Evolutionary conservation across 2,797 vertebrate species (phyloP).

Genomic region (Falco cherrug): DNA sequence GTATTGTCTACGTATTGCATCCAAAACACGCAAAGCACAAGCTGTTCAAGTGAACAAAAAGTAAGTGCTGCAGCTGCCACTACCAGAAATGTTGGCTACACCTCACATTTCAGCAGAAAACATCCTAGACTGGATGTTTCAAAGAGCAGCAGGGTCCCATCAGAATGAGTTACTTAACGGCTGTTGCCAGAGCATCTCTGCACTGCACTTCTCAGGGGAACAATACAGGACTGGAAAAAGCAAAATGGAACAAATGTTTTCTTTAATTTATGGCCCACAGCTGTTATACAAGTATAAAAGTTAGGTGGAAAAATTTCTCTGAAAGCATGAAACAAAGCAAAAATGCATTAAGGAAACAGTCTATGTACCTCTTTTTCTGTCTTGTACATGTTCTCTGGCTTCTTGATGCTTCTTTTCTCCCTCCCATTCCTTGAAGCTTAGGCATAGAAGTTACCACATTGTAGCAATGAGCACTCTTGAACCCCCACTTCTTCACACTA

Average conservation of each 20-base stretch:
- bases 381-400: not conserved
- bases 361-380: not conserved
- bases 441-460: not conserved
- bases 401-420: not conserved
- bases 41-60: not conserved
- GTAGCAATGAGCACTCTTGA: not conserved
- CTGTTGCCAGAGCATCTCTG: not conserved
- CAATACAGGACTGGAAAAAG: not conserved
- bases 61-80: not conserved
- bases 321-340: not conserved
- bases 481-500: not conserved
- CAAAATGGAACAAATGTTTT: not conserved
- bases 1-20: fast-evolving
- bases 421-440: not conserved
- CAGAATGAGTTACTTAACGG: not conserved
- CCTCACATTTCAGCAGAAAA: not conserved
- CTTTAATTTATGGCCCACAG: not conserved
- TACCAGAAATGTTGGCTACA: not conserved
- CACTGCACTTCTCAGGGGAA: fast-evolving
- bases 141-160: not conserved
- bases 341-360: not conserved
- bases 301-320: not conserved
- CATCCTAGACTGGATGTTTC: not conserved
- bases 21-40: not conserved
- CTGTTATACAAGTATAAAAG: not conserved